Evolutionary conservation across 2,113 vertebrate species (phyloP).

Genomic region (Psilopogon haemacephalus): DNA sequence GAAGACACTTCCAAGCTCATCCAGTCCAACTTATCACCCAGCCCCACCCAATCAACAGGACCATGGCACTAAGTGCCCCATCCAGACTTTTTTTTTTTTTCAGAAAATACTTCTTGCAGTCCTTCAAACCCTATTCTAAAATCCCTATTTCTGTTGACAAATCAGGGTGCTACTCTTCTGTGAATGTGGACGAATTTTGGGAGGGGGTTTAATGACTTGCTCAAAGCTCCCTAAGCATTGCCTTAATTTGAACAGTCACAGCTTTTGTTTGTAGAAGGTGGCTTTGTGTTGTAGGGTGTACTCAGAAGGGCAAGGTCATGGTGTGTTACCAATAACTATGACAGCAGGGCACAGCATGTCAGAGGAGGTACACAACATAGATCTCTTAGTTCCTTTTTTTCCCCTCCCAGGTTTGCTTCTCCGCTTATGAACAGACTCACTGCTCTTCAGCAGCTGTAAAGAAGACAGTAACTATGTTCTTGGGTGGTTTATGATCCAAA

Average conservation of each 20-base stretch:
- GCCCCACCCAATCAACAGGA: too few species aligned
- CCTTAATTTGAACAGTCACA: background rate
- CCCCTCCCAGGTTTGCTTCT: background rate
- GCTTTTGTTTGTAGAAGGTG: background rate
- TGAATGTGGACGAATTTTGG: background rate
- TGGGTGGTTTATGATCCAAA: background rate
- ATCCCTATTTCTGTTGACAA: background rate
- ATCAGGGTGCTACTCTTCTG: background rate
- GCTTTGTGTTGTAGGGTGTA: background rate
- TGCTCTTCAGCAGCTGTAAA: background rate
- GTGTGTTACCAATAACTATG: background rate
- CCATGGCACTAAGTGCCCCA: too few species aligned
- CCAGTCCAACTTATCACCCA: too few species aligned
- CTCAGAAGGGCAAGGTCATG: background rate
- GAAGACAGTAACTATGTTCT: background rate
- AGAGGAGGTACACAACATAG: background rate
- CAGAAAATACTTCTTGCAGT: background rate
- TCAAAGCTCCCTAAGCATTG: background rate
- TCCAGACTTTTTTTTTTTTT: too few species aligned
- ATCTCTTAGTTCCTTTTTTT: background rate
- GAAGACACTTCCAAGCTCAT: too few species aligned
- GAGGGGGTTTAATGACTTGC: background rate
- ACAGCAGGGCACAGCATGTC: background rate
- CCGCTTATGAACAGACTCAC: background rate
- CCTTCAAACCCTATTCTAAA: background rate